Evolutionary conservation across 1,140 invertebrate species (phyloP), one percentile per base, ranked within the genome.

Genomic region (Drosophila leontia): DNA sequence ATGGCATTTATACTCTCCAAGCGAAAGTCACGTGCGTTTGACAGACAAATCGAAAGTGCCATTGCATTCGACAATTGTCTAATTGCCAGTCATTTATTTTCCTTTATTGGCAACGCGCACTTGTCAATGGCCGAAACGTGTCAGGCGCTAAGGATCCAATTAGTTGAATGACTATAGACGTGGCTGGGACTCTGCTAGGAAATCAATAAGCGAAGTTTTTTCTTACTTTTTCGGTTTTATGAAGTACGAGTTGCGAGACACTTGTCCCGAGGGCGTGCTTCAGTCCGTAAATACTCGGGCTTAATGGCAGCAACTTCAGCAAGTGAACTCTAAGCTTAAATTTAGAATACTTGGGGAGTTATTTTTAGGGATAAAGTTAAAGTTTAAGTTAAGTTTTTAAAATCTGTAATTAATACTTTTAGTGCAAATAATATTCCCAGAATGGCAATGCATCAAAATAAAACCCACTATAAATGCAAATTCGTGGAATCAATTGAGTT

Each of bases 21-120:
- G 32, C 51, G 51, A 88, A 81, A 90, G 85, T 88, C 84, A 88
- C 84, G 84, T 88, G 84, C 84, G 77, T 29, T 64, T 90, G 84
- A 88, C 85, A 84, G 80, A 32, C 56, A 75, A 84, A 84, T 75
- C 79, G 79, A 55, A 82, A 79, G 63, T 86, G 83, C 55, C 65
- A 75, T 42, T 64, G 70, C 42, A 58, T 58, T 69, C 71, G 80
- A 50, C 42, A 78, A 65, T 78, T 75, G 63, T 82, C 72, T 80
- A 84, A 80, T 80, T 83, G 81, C 75, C 80, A 83, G 80, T 80
- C 81, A 83, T 88, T 84, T 88, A 53, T 83, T 80, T 78, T 69
- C 50, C 15, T 37, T 39, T 19, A 56, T 56, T 56, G 35, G 8
- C 51, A 78, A 62, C 53, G 58, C 67, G 50, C 77, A 84, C 80